Evolutionary conservation across 2,113 vertebrate genomes (phyloP), one percentile per base, ranked within the genome.

Genomic region (Myrmecobius fasciatus): DNA sequence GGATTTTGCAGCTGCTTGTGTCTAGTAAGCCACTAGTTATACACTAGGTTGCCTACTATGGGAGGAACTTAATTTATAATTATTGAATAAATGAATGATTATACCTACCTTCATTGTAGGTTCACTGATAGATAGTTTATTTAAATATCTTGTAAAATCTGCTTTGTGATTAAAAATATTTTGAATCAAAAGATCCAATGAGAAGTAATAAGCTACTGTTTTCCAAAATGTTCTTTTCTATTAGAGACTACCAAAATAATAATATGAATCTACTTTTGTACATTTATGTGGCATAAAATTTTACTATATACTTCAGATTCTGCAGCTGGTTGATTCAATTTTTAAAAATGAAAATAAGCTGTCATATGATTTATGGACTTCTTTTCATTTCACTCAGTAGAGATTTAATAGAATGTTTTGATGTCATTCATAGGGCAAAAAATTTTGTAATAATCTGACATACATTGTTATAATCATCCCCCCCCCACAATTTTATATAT

Each of bases 191-290:
- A 92, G 56, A 8, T 89, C 49, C 91, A 56, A 0, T 47, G n/a
- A 89, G 25, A 60, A 60, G 31, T 60, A 60, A 60, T 12, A 10
- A 56, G 10, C 25, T 46, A 17, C 6, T 91, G 3, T 91, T 93
- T 93, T 95, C 91, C 91, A 92, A 49, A 92, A 51, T n/a, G 94
- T 26, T 89, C 2, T 94, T 36, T 93, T 95, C 93, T 46, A 25
- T 92, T 36, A 92, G 54, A 93, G 52, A 94, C 26, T 31, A 36
- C 9, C 49, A 31, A 92, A 92, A 53, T 92, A 36, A 89, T 28
- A 91, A 48, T 25, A 60, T 22, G 22, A 20, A 22, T 56, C 9
- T 53, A 36, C 54, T 2, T 46, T 1, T 5, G 49, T 90, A 89
- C 53, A 43, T 1, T 46, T 53, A 53, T 49, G 10, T 43, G 46